A percentile compares a stretch with the other conserved stretches of the same genome.
Conservation (phyloP, 2,113 vertebrate species). For the Struthio camelus region DNA sequence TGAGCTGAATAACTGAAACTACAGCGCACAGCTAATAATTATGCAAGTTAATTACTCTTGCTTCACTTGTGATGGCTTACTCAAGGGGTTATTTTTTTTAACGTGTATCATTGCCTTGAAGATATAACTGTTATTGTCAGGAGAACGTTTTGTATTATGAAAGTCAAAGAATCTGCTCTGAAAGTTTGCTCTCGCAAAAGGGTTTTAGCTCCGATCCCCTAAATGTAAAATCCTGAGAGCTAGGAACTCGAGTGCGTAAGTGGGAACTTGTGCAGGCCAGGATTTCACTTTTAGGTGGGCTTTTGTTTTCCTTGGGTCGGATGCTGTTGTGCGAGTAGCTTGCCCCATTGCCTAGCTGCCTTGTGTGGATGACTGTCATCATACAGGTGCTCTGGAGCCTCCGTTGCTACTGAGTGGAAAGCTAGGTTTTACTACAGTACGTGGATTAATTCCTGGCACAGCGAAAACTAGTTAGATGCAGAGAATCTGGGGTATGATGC, state of each 20-base stretch:
- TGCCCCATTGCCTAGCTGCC: not conserved
- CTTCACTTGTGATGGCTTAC: conserved; percentile 17
- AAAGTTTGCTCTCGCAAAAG: not conserved
- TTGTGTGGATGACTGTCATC: not conserved
- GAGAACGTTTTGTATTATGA: not conserved
- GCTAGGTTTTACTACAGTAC: not conserved
- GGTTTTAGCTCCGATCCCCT: not conserved
- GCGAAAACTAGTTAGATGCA: not conserved
- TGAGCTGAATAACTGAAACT: conserved; percentile 13
- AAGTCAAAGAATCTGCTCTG: not conserved
- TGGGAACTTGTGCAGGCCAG: not conserved
- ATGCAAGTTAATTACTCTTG: conserved; percentile 52
- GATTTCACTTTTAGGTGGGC: not conserved
- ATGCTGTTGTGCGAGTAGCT: not conserved
- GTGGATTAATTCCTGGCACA: no score
- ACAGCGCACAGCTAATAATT: conserved; percentile 31
- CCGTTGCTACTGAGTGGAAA: not conserved
- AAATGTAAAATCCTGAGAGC: not conserved
- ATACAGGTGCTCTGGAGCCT: not conserved
- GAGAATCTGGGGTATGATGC: not conserved
- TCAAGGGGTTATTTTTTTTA: conserved; percentile 53
- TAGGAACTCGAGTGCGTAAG: not conserved
- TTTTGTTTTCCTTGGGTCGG: no score
- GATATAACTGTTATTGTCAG: conserved; percentile 15
- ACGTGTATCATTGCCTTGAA: conserved; percentile 35